A percentile compares a stretch with the other conserved stretches of the same genome.
Evolutionary conservation across 1,140 invertebrate species (phyloP).

Genomic region (Glomeris maerens): DNA sequence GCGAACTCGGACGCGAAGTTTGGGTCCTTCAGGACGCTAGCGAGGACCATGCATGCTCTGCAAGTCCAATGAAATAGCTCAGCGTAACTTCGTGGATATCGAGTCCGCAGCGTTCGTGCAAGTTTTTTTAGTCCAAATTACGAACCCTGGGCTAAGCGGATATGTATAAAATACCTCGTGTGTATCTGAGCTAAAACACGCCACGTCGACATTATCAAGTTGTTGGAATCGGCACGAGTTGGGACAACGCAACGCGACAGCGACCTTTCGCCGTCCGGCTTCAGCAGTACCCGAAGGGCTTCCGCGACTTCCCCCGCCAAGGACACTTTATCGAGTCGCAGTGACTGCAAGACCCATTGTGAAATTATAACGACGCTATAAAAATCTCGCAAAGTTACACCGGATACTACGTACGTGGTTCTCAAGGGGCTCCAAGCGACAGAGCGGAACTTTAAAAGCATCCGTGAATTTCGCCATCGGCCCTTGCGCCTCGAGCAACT

Average conservation of each 20-base stretch:
- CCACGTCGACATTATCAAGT: constrained; percentile 26
- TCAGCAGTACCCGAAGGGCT: constrained; percentile 25
- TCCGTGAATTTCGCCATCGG: constrained; percentile 21
- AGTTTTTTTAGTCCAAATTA: no score
- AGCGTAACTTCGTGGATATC: no score
- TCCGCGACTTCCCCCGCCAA: constrained; percentile 26
- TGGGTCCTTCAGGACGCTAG: constrained; percentile 25
- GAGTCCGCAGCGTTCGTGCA: no score
- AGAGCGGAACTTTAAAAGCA: constrained; percentile 26
- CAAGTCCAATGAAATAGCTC: no score
- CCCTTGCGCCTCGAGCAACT: constrained; percentile 18
- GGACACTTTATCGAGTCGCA: constrained; percentile 21
- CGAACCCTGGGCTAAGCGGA: no score
- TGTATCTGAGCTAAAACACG: constrained; percentile 30
- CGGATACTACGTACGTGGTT: constrained; percentile 23
- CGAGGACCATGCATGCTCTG: constrained; percentile 28
- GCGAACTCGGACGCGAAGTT: constrained; percentile 29
- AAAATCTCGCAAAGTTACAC: neutral
- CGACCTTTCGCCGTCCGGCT: constrained; percentile 21
- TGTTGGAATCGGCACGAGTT: constrained; percentile 24
- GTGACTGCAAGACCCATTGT: constrained; percentile 9
- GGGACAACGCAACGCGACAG: no score
- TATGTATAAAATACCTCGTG: no score
- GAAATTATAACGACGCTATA: neutral
- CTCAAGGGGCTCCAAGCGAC: constrained; percentile 23